Evolutionary conservation across 2,113 vertebrate genomes (phyloP).

Genomic region (Girardinichthys multiradiatus): DNA sequence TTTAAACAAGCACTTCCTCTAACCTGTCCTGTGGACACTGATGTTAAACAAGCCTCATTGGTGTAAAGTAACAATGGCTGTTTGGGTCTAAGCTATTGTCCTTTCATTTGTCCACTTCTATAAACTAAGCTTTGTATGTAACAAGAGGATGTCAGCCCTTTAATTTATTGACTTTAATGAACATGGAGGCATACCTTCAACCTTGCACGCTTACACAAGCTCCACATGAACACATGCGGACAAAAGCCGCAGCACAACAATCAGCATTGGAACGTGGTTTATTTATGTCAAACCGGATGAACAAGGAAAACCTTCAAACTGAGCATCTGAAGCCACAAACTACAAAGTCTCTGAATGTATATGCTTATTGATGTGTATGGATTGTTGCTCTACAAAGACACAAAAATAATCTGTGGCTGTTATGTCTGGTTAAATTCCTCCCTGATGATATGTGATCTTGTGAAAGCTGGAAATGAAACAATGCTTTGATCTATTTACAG

Average conservation of each 20-base stretch:
- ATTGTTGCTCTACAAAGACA: constrained; percentile 63
- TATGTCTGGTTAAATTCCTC: constrained; percentile 71
- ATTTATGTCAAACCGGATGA: constrained; percentile 56
- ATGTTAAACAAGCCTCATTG: constrained; percentile 3
- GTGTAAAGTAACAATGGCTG: constrained; percentile 39
- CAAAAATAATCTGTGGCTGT: constrained; percentile 68
- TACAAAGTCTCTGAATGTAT: constrained; percentile 30
- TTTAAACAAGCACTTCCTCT: background rate
- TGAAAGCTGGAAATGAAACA: constrained; percentile 52
- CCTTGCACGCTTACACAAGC: background rate
- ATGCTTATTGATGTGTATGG: constrained; percentile 71
- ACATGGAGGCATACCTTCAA: background rate
- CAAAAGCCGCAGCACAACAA: constrained; percentile 55
- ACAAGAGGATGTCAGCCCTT: background rate
- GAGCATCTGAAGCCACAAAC: constrained; percentile 26
- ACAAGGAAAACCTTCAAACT: constrained; percentile 60
- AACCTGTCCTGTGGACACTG: background rate
- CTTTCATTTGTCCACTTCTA: constrained; percentile 15
- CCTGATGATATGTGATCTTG: constrained; percentile 46
- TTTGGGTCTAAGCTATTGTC: constrained; percentile 34
- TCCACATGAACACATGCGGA: constrained; percentile 12
- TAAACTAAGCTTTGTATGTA: background rate
- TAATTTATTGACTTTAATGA: constrained; percentile 2
- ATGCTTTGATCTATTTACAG: constrained; percentile 62
- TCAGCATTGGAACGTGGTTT: constrained; percentile 48